Base-by-base conservation (phyloP, 2,113 vertebrate species). In the Cottus gobio region DNA sequence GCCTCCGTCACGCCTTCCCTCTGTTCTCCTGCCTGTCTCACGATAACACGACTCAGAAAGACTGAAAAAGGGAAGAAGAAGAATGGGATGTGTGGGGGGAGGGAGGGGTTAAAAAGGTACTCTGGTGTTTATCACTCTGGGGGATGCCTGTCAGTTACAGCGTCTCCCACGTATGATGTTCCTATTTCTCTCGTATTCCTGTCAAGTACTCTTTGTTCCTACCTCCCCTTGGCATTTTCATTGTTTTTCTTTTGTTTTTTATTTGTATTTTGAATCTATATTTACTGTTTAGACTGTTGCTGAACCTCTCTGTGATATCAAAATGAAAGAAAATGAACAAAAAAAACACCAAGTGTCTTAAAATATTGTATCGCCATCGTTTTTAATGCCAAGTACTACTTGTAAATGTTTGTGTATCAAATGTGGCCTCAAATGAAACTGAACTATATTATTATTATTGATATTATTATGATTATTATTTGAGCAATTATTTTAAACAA, bases 261-360 rank as follows among this genome's bases (percentile, higher is more conserved):
- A n/a, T 95, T 95, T 94, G 92, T 95, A 95, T 93, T 93, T 57
- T 91, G 80, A 92, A 91, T 94, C 84, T 93, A 93, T 95, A 95
- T 94, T 94, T 95, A 90, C 94, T 95, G 94, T 96, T 94, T 94
- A 90, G 95, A 95, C 93, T 95, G 95, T 96, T 94, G 93, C 94
- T 95, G 91, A 95, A 93, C 90, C 85, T 95, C 93, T 95, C 93
- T 95, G 95, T 96, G 93, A 94, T 96, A 95, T 94, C 86, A 90
- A 94, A 95, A 94, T 24, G 46, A 91, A 92, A 87, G 75, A 92
- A 94, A 93, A 93, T 92, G 36, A 56, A 86, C 78, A 92, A 93
- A 93, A 94, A 95, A 95, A 95, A 95, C 96, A 97, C 96, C 95
- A 96, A 96, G 95, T 96, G 96, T 97, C 96, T 96, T 97, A 97